Percentiles rank a stretch among this genome's conserved stretches.
These are phyloP conservation scores for Oryzias dopingdopingensis DNA, from an alignment of 2,797 vertebrate genomes.

Conservation along the genomic window DNA sequence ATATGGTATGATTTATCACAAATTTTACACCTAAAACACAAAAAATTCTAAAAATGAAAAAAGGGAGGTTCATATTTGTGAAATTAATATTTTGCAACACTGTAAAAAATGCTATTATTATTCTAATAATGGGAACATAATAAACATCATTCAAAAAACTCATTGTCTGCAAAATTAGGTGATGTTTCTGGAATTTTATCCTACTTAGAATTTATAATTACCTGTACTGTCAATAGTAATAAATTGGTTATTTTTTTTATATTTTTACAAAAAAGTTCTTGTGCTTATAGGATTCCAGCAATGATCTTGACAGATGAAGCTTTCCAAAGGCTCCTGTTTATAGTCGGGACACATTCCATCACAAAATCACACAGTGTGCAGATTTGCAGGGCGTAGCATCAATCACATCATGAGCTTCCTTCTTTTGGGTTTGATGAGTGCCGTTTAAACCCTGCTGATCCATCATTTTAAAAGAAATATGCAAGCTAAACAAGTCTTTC, in stretches of 20 bases:
- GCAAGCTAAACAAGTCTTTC: slow-evolving; percentile 78
- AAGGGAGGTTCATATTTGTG: no score
- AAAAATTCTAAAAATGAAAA: no score
- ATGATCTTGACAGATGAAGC: background rate
- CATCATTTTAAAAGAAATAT: slow-evolving; percentile 66
- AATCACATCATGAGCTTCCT: slow-evolving; percentile 19
- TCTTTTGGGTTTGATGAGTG: slow-evolving; percentile 54
- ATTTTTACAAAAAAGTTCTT: background rate
- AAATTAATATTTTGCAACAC: no score
- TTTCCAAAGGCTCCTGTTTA: background rate
- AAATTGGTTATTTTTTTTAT: background rate
- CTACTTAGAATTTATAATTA: no score
- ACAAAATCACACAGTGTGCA: slow-evolving; percentile 12
- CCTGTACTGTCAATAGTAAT: no score
- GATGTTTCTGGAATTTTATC: no score
- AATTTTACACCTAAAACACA: no score
- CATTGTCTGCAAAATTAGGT: no score
- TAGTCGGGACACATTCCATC: slow-evolving; percentile 5
- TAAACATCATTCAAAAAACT: no score
- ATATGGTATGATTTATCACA: no score
- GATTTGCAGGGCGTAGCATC: slow-evolving; percentile 33
- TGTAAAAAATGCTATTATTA: no score
- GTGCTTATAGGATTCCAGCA: background rate
- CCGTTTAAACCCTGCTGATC: slow-evolving; percentile 72
- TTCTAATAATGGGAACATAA: no score